A percentile compares a stretch with the other conserved stretches of the same genome.
These are phyloP conservation scores for Geococcyx californianus DNA, from an alignment of 2,113 vertebrate genomes.

Conservation along the genomic window DNA sequence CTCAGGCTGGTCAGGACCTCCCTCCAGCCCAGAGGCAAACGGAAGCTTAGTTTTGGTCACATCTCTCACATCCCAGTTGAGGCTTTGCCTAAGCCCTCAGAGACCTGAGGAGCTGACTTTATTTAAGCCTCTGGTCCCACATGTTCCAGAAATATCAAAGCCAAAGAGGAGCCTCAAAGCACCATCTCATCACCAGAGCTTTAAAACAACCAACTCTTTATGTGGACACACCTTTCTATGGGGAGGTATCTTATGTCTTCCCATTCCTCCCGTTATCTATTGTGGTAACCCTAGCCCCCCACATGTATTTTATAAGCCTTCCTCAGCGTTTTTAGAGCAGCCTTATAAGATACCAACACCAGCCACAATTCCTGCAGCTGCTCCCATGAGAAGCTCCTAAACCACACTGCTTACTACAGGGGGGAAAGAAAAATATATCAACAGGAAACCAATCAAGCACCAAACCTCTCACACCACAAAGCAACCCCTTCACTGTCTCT, in stretches of 20 bases:
- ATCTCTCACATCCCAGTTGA: background rate
- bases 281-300: background rate
- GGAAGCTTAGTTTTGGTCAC: background rate
- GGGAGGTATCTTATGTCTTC: background rate
- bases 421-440: background rate
- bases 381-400: background rate
- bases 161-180: background rate
- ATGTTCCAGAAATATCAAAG: rapidly evolving
- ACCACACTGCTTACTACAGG: background rate
- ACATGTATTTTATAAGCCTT: background rate
- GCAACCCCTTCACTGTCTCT: background rate
- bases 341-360: background rate
- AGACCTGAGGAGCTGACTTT: background rate
- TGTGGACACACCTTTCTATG: background rate
- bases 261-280: background rate
- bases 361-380: background rate
- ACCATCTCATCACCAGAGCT: background rate
- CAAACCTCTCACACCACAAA: background rate
- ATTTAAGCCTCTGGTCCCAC: background rate
- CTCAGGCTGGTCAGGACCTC: background rate
- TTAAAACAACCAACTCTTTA: background rate
- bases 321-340: background rate
- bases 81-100: background rate
- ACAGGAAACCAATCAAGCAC: too few species aligned
- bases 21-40: background rate